Evolutionary conservation across 2,113 vertebrate genomes (phyloP), one percentile per base, ranked within the genome.

Genomic region (Pleuronectes platessa): DNA sequence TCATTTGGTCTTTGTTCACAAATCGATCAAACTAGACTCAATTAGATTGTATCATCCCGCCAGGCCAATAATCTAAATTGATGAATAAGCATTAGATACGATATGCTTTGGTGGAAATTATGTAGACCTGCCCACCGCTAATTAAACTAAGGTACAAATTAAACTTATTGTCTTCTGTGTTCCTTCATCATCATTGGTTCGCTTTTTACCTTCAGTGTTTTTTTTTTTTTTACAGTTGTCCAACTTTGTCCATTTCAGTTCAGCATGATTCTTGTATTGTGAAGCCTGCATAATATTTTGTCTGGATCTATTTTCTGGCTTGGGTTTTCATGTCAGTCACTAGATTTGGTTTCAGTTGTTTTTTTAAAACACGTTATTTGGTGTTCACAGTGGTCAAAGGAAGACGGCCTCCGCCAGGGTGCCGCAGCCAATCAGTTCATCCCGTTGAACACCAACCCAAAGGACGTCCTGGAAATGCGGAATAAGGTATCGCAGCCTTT

Each of bases 391-490:
- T 99, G 97, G 97, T 96, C 96, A 90, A 99, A 98, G 92, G 98
- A 99, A 93, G 98, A 98, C 73, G 95, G 96, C 86, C 93, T 95
- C 81, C 96, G 96, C 90, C 94, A 97, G 92, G 93, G 95, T 93
- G 94, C 96, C 69, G 97, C 94, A 95, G 97, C 97, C 93, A 99
- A 97, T 95, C 97, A 99, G 93, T 99, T 99, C 93, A 97, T 99
- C 82, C 98, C 98, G 8, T 61, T 99, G 94, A 99, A 99, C 96
- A 99, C 98, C 79, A 96, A 99, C 84, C 97, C 98, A 21, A 99
- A 97, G 93, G 98, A 99, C 63, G 97, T 99, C 82, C 96, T 98
- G 92, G 98, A 99, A 94, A 99, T 98, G 97, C 96, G 98, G 85
- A 99, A 98, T 95, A 99, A 99, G 98, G 98, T 99, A 85, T 37